phyloP scores from a whole-genome alignment of 2,888 invertebrate genomes.

The Latrodectus hesperus region DNA sequence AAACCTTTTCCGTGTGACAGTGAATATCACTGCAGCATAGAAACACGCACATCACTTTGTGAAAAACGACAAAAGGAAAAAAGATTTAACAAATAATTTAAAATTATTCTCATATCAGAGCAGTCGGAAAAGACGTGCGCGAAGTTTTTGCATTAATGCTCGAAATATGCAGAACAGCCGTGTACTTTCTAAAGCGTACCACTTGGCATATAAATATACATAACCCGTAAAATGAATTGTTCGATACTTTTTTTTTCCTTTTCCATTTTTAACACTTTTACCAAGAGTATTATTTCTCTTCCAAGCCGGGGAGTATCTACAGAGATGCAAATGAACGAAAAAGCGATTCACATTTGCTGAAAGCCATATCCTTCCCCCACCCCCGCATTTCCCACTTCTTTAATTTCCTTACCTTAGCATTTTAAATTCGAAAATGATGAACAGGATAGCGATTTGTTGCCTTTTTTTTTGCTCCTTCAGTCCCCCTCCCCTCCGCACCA shows the following conservation, averaged over 20 bases:
- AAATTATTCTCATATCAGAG: background rate
- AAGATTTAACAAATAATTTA: background rate
- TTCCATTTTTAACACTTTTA: conserved; percentile 16
- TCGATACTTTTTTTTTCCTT: background rate
- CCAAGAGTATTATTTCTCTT: conserved; percentile 30
- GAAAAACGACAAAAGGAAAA: background rate
- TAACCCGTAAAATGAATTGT: conserved; percentile 5
- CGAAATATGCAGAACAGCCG: background rate
- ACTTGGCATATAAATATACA: conserved; percentile 3
- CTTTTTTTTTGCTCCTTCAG: conserved; percentile 9
- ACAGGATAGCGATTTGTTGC: conserved; percentile 54
- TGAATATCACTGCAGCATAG: too few relatives aligned
- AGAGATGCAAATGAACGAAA: conserved; percentile 58
- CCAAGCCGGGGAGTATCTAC: conserved; percentile 17
- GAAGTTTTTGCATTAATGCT: conserved; percentile 4
- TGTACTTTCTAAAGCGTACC: background rate
- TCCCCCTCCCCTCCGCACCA: conserved; percentile 24
- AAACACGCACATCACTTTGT: too few relatives aligned
- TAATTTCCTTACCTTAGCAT: conserved; percentile 68
- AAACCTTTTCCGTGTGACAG: too few relatives aligned
- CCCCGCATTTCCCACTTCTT: conserved; percentile 18
- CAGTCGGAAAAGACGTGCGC: background rate
- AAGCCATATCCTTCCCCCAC: background rate
- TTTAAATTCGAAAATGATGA: conserved; percentile 68
- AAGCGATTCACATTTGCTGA: conserved; percentile 25